Percentiles rank a stretch among this genome's conserved stretches.
These are phyloP conservation scores for Avahi laniger DNA, from an alignment of 2,797 vertebrate genomes.

Conservation along the genomic window DNA sequence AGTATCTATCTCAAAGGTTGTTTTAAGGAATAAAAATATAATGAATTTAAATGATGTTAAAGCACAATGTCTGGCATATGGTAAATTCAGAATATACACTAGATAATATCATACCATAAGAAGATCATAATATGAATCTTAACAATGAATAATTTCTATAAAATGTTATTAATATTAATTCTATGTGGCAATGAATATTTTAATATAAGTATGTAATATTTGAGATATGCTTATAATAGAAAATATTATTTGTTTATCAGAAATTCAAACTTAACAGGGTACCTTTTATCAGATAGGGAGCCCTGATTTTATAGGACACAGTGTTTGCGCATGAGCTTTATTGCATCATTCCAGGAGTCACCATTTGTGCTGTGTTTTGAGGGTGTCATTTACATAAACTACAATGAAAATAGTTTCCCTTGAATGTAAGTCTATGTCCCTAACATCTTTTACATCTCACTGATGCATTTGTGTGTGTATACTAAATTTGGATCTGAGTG, in stretches of 20 bases:
- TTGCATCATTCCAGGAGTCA: not conserved
- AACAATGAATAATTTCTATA: not conserved
- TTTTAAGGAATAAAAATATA: conserved; percentile 2
- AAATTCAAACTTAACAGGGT: not conserved
- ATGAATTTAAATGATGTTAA: conserved; percentile 23
- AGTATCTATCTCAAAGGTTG: not conserved
- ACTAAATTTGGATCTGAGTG: not conserved
- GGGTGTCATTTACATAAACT: not conserved
- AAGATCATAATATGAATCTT: not conserved
- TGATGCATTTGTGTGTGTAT: not conserved
- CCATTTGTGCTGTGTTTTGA: not conserved
- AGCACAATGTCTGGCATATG: not conserved
- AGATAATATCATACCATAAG: not conserved
- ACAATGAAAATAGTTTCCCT: not conserved
- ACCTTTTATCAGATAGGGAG: not conserved
- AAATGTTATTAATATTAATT: not conserved
- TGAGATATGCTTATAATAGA: not conserved
- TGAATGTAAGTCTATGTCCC: not conserved
- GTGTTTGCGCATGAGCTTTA: not conserved
- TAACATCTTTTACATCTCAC: not conserved
- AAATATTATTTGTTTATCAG: not conserved
- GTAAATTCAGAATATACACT: not conserved
- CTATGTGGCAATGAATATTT: not conserved
- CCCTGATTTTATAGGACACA: not conserved
- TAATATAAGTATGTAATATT: not conserved